Evolutionary conservation across 2,888 invertebrate genomes (phyloP), one percentile per base, ranked within the genome.

Genomic region (Dasysyrphus tricinctus): DNA sequence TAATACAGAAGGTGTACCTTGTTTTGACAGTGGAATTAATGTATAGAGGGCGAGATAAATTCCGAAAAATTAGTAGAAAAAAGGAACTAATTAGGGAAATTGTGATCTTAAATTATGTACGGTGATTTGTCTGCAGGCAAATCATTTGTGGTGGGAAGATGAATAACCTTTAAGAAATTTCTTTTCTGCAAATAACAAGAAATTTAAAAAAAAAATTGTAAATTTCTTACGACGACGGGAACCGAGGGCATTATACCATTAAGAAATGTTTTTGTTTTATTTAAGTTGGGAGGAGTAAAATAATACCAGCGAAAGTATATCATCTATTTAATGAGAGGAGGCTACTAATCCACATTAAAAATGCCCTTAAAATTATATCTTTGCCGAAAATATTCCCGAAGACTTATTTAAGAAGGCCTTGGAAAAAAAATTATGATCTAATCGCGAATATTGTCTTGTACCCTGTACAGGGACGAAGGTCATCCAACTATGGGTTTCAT

Each of bases 21-120:
- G 44, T 44, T 44, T 29, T 63, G 42, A n/a, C 63, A 32, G 44
- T 29, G 4, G 9, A 14, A 44, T 8, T 32, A 44, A 47, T 32
- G 24, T 32, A 3, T 2, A 39, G 29, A 67, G 6, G 12, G 8
- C 3, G 9, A 37, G 19, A 34, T 32, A 56, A 65, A 61, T 76
- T 65, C 11, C 61, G 73, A 47, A 56, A 76, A 77, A 80, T 77
- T 14, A 42, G 29, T 24, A 39, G 4, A 12, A 85, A 49, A 73
- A 81, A 77, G 51, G 11, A 69, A 61, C 61, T 77, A 72, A 85
- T 85, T 85, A 77, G 59, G 69, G 69, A 77, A 76, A 73, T 80
- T 76, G 63, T 76, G 72, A 67, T 57, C 47, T 54, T 44, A 49
- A 76, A 76, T 73, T 67, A 80, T 80, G 72, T 47, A 80, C 34